phyloP scores from a whole-genome alignment of 2,888 invertebrate species.

The Macropis europaea region DNA sequence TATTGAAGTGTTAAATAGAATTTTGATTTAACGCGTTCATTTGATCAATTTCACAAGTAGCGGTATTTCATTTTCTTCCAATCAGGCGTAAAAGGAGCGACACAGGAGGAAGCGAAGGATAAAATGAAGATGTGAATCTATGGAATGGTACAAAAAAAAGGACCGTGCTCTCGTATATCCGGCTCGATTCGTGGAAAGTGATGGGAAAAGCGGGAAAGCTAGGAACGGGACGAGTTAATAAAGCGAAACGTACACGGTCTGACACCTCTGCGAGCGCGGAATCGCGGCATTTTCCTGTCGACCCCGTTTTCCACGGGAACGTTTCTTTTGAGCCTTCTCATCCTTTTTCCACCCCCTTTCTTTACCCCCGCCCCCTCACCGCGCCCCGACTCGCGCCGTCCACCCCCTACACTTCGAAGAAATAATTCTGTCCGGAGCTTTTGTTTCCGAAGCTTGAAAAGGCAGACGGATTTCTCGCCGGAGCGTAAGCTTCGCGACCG shows the following conservation, averaged over 20 bases:
- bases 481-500: too few species aligned
- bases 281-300: conserved; percentile 42
- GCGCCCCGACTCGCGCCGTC: background rate
- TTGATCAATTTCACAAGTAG: too few species aligned
- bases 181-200: background rate
- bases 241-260: conserved; percentile 45
- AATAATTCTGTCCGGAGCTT: conserved; percentile 30
- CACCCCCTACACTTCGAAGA: too few species aligned
- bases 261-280: conserved; percentile 18
- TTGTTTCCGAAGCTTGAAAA: conserved; percentile 11
- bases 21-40: too few species aligned
- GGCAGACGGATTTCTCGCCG: conserved; percentile 10
- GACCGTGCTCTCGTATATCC: background rate
- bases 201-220: background rate
- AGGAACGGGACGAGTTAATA: conserved; percentile 34
- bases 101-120: too few species aligned
- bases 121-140: too few species aligned
- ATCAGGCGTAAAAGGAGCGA: too few species aligned
- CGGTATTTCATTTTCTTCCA: too few species aligned
- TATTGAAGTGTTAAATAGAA: too few species aligned
- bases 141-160: too few species aligned
- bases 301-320: conserved; percentile 28
- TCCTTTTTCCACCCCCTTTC: background rate
- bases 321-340: conserved; percentile 8
- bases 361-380: background rate